Conservation (phyloP, 1,140 invertebrate genomes). For the Idris sp. region DNA sequence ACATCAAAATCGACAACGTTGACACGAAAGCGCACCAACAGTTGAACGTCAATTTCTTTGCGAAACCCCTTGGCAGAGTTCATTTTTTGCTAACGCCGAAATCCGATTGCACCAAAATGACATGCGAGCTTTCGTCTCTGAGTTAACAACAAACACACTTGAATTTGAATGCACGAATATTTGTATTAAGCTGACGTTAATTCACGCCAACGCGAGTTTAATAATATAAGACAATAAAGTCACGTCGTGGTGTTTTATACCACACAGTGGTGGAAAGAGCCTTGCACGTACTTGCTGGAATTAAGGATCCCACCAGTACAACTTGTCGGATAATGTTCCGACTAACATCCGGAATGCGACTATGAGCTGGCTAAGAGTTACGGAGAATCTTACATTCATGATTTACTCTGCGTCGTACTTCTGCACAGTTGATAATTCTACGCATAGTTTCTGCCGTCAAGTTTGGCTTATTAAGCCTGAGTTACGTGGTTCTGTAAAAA, state of each 20-base stretch:
- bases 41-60: constrained; percentile 21
- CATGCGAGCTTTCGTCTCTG: too few species aligned
- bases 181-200: constrained; percentile 31
- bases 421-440: constrained; percentile 25
- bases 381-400: constrained; percentile 60
- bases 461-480: constrained; percentile 31
- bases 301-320: constrained; percentile 57
- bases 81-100: too few species aligned
- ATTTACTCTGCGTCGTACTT: constrained; percentile 32
- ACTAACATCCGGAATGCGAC: constrained; percentile 62
- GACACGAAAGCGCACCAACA: constrained; percentile 7
- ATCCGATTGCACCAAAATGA: too few species aligned
- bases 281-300: constrained; percentile 45
- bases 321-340: constrained; percentile 55
- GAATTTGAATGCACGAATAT: constrained; percentile 41
- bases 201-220: constrained; percentile 38
- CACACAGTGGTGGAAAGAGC: constrained; percentile 37
- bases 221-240: constrained; percentile 65
- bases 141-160: constrained; percentile 1
- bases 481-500: constrained; percentile 9
- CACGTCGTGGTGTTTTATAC: constrained; percentile 62
- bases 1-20: constrained; percentile 30
- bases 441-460: constrained; percentile 25
- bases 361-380: constrained; percentile 58
- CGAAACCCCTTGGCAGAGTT: too few species aligned